Conservation (phyloP, 2,113 vertebrate species). For the Rhineura floridana region DNA sequence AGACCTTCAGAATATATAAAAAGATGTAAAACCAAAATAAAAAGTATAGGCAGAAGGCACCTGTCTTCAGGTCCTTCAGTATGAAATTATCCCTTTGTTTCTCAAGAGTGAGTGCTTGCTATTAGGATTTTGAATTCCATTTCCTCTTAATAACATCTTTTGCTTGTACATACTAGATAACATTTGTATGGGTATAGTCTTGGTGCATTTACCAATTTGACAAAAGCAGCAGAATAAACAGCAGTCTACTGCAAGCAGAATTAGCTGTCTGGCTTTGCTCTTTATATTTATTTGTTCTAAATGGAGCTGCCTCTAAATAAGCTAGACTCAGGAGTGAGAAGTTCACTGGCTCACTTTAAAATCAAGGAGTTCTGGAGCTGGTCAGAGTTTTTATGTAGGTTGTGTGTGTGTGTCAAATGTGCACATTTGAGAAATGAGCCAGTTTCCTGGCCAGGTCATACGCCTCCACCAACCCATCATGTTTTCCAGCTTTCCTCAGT, state of each 20-base stretch:
- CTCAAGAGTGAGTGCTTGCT: not conserved
- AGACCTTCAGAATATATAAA: not conserved
- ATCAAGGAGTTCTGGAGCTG: not conserved
- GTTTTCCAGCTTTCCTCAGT: not conserved
- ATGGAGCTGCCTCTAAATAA: not conserved
- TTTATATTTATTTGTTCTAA: conserved; percentile 21
- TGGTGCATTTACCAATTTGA: conserved; percentile 14
- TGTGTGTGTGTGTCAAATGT: too few relatives aligned
- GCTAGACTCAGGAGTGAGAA: not conserved
- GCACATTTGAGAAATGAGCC: not conserved
- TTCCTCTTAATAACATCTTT: conserved; percentile 9
- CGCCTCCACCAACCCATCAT: too few relatives aligned
- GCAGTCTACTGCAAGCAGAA: conserved; percentile 11
- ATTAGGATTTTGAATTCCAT: conserved; percentile 3
- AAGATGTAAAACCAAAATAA: not conserved
- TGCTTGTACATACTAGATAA: conserved; percentile 22
- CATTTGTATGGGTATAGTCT: conserved; percentile 15
- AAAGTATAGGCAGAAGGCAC: not conserved
- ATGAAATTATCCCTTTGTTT: not conserved
- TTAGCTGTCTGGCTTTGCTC: conserved; percentile 17
- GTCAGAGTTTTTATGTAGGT: not conserved
- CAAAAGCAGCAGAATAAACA: conserved; percentile 20
- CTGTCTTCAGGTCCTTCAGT: not conserved
- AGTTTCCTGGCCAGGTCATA: not conserved
- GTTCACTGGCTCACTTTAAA: not conserved